These are phyloP conservation scores for Lycaena phlaeas DNA, from an alignment of 2,888 invertebrate genomes.

Conservation along the genomic window DNA sequence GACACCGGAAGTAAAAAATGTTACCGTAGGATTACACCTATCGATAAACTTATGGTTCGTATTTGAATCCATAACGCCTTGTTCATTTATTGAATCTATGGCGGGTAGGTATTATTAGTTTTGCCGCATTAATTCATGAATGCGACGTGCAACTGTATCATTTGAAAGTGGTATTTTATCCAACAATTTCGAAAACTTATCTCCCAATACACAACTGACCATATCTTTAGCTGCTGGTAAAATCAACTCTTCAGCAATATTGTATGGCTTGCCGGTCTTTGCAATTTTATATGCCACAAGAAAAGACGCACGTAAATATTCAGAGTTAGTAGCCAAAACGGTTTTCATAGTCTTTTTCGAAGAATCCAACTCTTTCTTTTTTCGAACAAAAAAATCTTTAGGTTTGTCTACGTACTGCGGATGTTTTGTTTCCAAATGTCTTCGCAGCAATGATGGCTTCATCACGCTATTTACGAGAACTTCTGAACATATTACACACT, in stretches of 20 bases:
- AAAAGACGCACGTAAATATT: slow-evolving; percentile 9
- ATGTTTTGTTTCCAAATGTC: slow-evolving; percentile 6
- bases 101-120: no score
- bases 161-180: slow-evolving; percentile 9
- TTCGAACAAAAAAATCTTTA: slow-evolving; percentile 5
- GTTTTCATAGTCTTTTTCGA: slow-evolving; percentile 8
- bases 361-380: slow-evolving; percentile 9
- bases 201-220: slow-evolving; percentile 8
- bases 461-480: neutral
- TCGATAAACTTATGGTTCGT: no score
- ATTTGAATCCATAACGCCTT: no score
- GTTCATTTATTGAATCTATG: no score
- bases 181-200: slow-evolving; percentile 8
- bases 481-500: slow-evolving; percentile 6
- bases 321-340: slow-evolving; percentile 8
- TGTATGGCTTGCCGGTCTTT: slow-evolving; percentile 10
- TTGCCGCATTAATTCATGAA: no score
- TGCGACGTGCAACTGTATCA: slow-evolving; percentile 9
- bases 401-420: slow-evolving; percentile 3
- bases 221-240: slow-evolving; percentile 11
- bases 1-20: no score
- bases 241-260: slow-evolving; percentile 9
- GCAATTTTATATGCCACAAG: slow-evolving; percentile 8
- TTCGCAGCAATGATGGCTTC: slow-evolving; percentile 5
- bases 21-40: no score